A percentile compares a stretch with the other conserved stretches of the same genome.
phyloP scores from a whole-genome alignment of 1,140 invertebrate genomes.

The Drosophila repleta region DNA sequence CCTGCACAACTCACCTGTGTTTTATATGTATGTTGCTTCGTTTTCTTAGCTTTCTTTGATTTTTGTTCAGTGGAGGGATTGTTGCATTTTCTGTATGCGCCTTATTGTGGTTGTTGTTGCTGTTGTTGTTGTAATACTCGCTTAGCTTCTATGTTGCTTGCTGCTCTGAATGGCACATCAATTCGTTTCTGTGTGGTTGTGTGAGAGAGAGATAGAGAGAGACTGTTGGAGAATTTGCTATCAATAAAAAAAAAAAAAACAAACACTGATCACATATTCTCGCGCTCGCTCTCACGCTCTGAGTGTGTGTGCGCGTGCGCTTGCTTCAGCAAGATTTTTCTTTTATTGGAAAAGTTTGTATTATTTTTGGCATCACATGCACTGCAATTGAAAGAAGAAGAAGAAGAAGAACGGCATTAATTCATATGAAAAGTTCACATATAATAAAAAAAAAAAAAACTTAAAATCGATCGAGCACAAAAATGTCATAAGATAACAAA shows the following conservation, averaged over 20 bases:
- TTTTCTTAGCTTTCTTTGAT: constrained; percentile 28
- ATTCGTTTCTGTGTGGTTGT: constrained; percentile 29
- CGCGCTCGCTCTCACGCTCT: constrained; percentile 17
- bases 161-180: constrained; percentile 75
- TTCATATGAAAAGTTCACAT: constrained; percentile 1
- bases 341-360: constrained; percentile 23
- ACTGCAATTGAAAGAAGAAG: constrained; percentile 48
- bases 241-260: constrained; percentile 9
- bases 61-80: constrained; percentile 73
- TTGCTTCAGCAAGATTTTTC: constrained; percentile 27
- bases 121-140: constrained; percentile 67
- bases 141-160: constrained; percentile 72
- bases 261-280: constrained; percentile 52
- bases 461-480: constrained; percentile 1
- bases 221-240: constrained; percentile 29
- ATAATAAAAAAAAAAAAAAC: constrained; percentile 3
- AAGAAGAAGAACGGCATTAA: constrained; percentile 21
- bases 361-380: constrained; percentile 68
- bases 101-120: constrained; percentile 43
- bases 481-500: constrained; percentile 4
- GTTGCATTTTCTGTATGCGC: constrained; percentile 50
- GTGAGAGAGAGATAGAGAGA: constrained; percentile 5
- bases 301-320: background rate
- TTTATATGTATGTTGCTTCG: constrained; percentile 17
- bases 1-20: constrained; percentile 40